phyloP scores from a whole-genome alignment of 92 coral and sea anemone species.

The Hydrozoanthus gracilis region DNA sequence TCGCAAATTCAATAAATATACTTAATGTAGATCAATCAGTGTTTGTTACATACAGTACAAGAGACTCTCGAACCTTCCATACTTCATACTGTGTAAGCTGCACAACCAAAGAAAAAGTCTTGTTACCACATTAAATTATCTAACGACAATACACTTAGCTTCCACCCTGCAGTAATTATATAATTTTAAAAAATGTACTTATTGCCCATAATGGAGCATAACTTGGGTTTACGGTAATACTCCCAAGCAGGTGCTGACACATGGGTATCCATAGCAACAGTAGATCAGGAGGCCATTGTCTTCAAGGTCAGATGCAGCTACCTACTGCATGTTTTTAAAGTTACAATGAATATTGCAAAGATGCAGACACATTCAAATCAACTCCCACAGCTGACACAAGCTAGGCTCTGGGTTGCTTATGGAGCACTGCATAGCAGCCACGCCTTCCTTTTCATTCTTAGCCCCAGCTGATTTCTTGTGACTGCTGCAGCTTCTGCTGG shows the following conservation, averaged over 20 bases:
- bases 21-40: not conserved
- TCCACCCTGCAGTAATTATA: too few relatives aligned
- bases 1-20: constrained; percentile 13
- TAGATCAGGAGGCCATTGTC: not conserved
- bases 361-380: constrained; percentile 13
- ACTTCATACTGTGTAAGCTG: not conserved
- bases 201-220: too few relatives aligned
- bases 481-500: constrained; percentile 70
- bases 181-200: too few relatives aligned
- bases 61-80: not conserved
- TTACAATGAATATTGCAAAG: not conserved
- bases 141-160: too few relatives aligned
- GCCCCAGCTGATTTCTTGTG: constrained; percentile 53
- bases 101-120: not conserved
- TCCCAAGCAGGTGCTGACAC: too few relatives aligned
- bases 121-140: too few relatives aligned
- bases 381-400: constrained; percentile 93
- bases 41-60: not conserved
- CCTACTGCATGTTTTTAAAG: not conserved
- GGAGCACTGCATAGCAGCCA: constrained; percentile 75
- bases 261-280: too few relatives aligned
- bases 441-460: constrained; percentile 66
- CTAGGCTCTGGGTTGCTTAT: constrained; percentile 85
- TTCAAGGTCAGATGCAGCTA: not conserved
- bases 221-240: too few relatives aligned